These are phyloP conservation scores for Enteromius trimaculatus DNA, from an alignment of 2,797 vertebrate species.

Conservation along the genomic window DNA sequence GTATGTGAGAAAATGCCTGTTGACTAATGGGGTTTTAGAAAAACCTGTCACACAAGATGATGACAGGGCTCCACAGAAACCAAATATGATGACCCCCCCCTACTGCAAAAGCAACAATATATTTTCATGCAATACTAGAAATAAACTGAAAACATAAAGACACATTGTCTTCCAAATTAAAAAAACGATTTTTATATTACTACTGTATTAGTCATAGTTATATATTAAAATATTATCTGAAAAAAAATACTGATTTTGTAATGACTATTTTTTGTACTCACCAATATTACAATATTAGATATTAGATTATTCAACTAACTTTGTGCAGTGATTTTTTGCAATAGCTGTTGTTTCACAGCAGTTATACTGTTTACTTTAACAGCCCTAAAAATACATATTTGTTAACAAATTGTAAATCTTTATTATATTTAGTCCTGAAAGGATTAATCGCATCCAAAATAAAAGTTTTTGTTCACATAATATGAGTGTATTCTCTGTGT, in stretches of 20 bases:
- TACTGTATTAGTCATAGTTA: background rate
- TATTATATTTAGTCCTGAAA: background rate
- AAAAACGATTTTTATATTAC: background rate
- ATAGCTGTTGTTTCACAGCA: background rate
- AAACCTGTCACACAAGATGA: conserved; percentile 26
- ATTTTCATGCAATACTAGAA: background rate
- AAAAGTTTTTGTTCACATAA: no score
- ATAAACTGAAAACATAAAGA: background rate
- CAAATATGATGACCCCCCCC: background rate
- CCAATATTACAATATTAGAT: no score
- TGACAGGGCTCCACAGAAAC: background rate
- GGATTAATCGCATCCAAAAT: no score
- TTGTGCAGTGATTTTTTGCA: background rate
- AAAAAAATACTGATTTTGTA: background rate
- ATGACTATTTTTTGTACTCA: background rate
- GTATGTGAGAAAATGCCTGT: conserved; percentile 37
- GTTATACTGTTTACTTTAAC: background rate
- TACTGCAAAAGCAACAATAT: conserved; percentile 3
- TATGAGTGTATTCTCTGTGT: no score
- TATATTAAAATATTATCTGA: background rate
- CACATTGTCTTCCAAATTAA: background rate
- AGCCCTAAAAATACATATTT: background rate
- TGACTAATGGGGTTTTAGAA: conserved; percentile 33
- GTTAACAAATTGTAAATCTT: background rate
- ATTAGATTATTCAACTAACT: background rate